phyloP scores from a whole-genome alignment of 2,888 invertebrate genomes.

The Phalangium opilio region DNA sequence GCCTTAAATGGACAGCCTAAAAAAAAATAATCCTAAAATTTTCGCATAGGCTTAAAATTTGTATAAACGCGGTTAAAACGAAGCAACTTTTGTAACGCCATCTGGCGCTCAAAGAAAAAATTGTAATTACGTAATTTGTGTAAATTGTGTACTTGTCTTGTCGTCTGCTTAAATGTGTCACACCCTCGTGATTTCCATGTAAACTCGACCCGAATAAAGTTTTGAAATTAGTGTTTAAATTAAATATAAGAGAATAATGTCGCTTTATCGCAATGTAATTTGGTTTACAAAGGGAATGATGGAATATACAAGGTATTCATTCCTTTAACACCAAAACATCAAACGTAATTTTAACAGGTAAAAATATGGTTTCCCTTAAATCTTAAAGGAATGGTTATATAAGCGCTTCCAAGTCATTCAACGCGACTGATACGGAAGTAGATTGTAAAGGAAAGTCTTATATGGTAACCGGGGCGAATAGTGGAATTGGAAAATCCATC shows the following conservation, averaged over 20 bases:
- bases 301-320: constrained; percentile 34
- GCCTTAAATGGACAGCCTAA: constrained; percentile 82
- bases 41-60: no score
- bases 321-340: background rate
- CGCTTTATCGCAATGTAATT: constrained; percentile 29
- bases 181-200: no score
- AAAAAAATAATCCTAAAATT: background rate
- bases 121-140: no score
- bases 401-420: constrained; percentile 6
- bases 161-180: no score
- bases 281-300: constrained; percentile 33
- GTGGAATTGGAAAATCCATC: constrained; percentile 33
- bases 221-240: no score
- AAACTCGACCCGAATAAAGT: no score
- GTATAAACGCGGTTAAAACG: no score
- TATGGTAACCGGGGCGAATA: constrained; percentile 33
- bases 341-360: background rate
- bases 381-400: constrained; percentile 7
- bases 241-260: constrained; percentile 23
- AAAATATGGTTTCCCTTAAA: background rate
- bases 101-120: no score
- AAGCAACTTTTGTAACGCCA: no score
- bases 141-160: no score
- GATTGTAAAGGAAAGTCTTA: constrained; percentile 29
- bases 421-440: constrained; percentile 29